Evolutionary conservation across 1,140 invertebrate species (phyloP).

Genomic region (Rhagoletis pomonella): DNA sequence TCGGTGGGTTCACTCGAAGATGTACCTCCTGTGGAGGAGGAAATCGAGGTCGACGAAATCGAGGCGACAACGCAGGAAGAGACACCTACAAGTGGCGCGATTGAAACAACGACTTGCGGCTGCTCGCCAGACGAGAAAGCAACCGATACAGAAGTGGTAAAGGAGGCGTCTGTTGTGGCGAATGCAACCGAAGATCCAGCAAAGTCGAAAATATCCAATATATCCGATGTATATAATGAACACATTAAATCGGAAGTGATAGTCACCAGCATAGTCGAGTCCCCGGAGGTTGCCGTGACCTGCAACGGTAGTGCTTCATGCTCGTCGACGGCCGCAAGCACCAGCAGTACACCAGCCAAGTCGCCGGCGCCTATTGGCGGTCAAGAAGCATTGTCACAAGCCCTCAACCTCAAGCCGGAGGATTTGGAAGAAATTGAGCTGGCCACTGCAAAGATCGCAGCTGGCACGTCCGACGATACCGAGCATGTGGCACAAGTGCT

Average conservation of each 20-base stretch:
- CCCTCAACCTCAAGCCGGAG: slow-evolving; percentile 65
- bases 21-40: slow-evolving; percentile 62
- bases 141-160: not conserved
- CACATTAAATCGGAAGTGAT: slow-evolving; percentile 70
- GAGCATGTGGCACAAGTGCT: slow-evolving; percentile 79
- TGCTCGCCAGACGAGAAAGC: slow-evolving; percentile 5
- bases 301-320: slow-evolving; percentile 74
- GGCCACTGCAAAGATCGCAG: slow-evolving; percentile 64
- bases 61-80: slow-evolving; percentile 11
- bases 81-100: slow-evolving; percentile 34
- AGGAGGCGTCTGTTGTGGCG: not conserved
- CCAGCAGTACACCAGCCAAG: slow-evolving; percentile 56
- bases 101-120: slow-evolving; percentile 20
- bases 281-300: slow-evolving; percentile 40
- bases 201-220: slow-evolving; percentile 63
- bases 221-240: slow-evolving; percentile 73
- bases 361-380: slow-evolving; percentile 52
- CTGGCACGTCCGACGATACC: slow-evolving; percentile 72
- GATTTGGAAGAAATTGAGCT: slow-evolving; percentile 75
- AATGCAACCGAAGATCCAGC: slow-evolving; percentile 9
- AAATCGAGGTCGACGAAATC: slow-evolving; percentile 30
- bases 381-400: slow-evolving; percentile 64
- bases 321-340: slow-evolving; percentile 63
- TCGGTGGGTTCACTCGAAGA: slow-evolving; percentile 70
- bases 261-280: slow-evolving; percentile 55